phyloP scores from a whole-genome alignment of 1,140 invertebrate genomes.

The Heliconius hermathena region DNA sequence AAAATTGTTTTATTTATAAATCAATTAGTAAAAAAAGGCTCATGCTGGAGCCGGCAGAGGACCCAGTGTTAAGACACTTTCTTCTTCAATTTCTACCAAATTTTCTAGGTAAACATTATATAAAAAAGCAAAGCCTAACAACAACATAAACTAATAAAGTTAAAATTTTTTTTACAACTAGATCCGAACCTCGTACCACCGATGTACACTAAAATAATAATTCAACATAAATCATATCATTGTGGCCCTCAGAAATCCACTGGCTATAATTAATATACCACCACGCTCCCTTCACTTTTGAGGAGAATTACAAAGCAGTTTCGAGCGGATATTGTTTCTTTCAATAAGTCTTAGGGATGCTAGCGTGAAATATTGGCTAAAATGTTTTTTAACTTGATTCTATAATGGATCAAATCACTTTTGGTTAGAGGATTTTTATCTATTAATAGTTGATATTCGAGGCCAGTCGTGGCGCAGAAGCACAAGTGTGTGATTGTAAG shows the following conservation, averaged over 20 bases:
- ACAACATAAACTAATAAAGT: too few species aligned
- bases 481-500: too few species aligned
- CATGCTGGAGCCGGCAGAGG: too few species aligned
- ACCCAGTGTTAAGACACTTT: too few species aligned
- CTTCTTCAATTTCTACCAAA: too few species aligned
- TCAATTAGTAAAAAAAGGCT: too few species aligned
- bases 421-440: background rate
- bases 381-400: background rate
- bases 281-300: slow-evolving; percentile 3
- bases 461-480: too few species aligned
- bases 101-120: too few species aligned
- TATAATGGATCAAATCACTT: background rate
- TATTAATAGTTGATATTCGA: background rate
- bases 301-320: slow-evolving; percentile 16
- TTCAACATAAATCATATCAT: background rate
- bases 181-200: background rate
- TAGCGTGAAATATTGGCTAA: slow-evolving; percentile 5
- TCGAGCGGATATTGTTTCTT: slow-evolving; percentile 19
- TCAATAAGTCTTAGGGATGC: slow-evolving; percentile 15
- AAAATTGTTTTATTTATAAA: too few species aligned
- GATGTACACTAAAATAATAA: slow-evolving; percentile 1
- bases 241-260: slow-evolving; percentile 10
- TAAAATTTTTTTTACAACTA: too few species aligned
- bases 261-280: slow-evolving; percentile 5
- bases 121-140: too few species aligned